phyloP scores from a whole-genome alignment of 1,140 invertebrate species.

The Ylistrum balloti region DNA sequence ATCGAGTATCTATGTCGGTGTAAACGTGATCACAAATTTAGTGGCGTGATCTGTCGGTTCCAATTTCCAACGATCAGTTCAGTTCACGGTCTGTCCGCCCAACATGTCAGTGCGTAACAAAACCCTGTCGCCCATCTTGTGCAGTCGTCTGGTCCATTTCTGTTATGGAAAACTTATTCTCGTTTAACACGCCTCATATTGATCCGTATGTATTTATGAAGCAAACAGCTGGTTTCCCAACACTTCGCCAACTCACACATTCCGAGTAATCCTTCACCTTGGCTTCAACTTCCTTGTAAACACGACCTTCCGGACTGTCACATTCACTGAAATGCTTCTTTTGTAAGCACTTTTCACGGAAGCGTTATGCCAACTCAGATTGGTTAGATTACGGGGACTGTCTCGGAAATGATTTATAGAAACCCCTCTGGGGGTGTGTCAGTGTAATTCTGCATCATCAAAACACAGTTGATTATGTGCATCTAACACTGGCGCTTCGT shows the following conservation, averaged over 20 bases:
- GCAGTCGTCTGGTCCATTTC: not conserved
- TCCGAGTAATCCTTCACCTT: slow-evolving; percentile 3
- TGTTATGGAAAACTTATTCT: not conserved
- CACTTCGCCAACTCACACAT: slow-evolving; percentile 25
- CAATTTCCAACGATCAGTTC: not conserved
- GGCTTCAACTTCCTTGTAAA: slow-evolving; percentile 32
- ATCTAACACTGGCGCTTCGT: not conserved
- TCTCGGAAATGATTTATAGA: not conserved
- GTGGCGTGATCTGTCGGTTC: too few species aligned
- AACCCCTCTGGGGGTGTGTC: not conserved
- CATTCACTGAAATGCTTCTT: not conserved
- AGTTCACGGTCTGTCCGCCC: not conserved
- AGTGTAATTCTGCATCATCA: not conserved
- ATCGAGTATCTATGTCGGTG: not conserved
- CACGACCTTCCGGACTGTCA: slow-evolving; percentile 23
- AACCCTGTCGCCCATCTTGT: not conserved
- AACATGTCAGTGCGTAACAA: not conserved
- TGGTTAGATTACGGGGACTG: not conserved
- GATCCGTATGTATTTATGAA: not conserved
- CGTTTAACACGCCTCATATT: not conserved
- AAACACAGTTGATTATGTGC: too few species aligned
- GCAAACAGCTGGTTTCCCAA: not conserved
- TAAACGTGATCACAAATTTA: not conserved
- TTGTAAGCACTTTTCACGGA: not conserved
- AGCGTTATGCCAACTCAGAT: not conserved